These are phyloP conservation scores for Mycalesis mineus DNA, from an alignment of 2,888 invertebrate species.

Conservation along the genomic window DNA sequence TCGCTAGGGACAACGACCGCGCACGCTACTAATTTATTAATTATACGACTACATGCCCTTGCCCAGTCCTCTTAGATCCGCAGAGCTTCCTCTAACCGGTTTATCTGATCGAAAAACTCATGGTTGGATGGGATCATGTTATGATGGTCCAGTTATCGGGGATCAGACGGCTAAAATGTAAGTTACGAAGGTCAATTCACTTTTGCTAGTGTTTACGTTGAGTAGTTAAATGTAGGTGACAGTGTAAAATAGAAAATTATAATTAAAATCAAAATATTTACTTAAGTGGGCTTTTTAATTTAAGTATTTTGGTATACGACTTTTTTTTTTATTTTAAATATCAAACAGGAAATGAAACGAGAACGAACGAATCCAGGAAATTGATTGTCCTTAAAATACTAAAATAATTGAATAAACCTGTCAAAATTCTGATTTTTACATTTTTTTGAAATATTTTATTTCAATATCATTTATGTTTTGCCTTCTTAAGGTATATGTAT, in stretches of 20 bases:
- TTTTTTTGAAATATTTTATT: too few species aligned
- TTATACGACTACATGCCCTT: constrained; percentile 60
- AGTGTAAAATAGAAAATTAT: too few species aligned
- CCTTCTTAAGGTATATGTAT: too few species aligned
- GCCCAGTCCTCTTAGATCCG: constrained; percentile 50
- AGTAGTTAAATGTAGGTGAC: constrained; percentile 18
- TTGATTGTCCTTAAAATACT: constrained; percentile 5
- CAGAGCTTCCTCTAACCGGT: constrained; percentile 20
- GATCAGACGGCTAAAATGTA: constrained; percentile 55
- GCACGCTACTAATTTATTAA: constrained; percentile 71
- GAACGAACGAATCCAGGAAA: constrained; percentile 16
- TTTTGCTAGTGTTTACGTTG: constrained; percentile 28
- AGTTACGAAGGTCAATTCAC: constrained; percentile 60
- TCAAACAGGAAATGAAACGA: constrained; percentile 23
- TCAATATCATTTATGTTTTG: too few species aligned
- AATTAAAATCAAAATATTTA: too few species aligned
- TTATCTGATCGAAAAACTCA: constrained; percentile 20
- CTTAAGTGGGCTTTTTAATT: too few species aligned
- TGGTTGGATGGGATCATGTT: constrained; percentile 39
- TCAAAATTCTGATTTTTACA: too few species aligned
- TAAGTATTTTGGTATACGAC: too few species aligned
- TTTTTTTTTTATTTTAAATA: neutral
- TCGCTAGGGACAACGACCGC: constrained; percentile 69
- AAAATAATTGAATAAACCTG: too few species aligned
- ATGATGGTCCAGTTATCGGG: constrained; percentile 45